phyloP scores from a whole-genome alignment of 2,888 invertebrate species.

The Neoitamus cyanurus region DNA sequence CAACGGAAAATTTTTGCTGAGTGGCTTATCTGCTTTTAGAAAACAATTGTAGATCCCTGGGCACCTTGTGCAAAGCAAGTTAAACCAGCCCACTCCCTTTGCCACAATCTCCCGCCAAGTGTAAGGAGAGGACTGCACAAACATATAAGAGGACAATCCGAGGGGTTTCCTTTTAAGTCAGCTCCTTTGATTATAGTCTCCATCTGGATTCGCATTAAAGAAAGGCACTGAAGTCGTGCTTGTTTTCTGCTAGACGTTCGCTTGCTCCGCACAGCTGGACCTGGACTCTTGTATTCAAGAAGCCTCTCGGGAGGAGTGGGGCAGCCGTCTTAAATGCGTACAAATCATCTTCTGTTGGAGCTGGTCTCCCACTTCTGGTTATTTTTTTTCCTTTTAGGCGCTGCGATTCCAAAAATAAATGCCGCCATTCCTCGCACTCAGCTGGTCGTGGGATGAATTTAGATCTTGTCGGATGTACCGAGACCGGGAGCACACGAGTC shows the following conservation, averaged over 20 bases:
- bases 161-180: background rate
- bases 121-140: background rate
- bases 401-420: background rate
- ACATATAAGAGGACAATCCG: background rate
- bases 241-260: background rate
- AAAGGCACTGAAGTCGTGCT: background rate
- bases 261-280: too few species aligned
- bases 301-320: background rate
- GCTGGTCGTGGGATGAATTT: background rate
- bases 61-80: background rate
- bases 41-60: background rate
- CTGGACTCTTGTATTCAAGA: background rate
- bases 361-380: background rate
- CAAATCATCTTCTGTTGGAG: background rate
- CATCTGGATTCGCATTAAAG: background rate
- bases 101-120: background rate
- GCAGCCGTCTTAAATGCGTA: background rate
- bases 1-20: background rate
- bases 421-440: background rate
- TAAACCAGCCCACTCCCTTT: background rate
- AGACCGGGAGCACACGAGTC: background rate
- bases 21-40: background rate
- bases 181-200: background rate
- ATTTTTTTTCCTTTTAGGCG: background rate
- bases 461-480: background rate